These are phyloP conservation scores for Suricata suricatta DNA, from an alignment of 2,113 vertebrate species.

Conservation along the genomic window DNA sequence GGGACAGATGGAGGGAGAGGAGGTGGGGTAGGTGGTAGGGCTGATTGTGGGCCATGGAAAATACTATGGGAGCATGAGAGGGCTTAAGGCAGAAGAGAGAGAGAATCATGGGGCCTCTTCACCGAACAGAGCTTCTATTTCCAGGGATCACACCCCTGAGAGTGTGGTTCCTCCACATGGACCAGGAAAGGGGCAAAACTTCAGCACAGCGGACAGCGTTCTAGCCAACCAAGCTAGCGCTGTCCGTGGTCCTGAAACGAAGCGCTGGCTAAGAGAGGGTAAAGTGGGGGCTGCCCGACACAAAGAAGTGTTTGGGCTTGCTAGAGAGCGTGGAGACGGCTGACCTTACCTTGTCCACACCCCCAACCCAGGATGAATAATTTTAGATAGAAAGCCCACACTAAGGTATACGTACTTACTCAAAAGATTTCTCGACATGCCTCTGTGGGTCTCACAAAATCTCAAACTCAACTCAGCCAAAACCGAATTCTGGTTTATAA, in stretches of 20 bases:
- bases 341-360: background rate
- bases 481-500: background rate
- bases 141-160: background rate
- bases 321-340: background rate
- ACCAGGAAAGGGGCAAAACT: background rate
- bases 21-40: background rate
- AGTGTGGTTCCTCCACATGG: accelerated
- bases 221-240: constrained; percentile 64
- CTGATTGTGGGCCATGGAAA: background rate
- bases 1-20: background rate
- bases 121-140: background rate
- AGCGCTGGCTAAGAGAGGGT: accelerated
- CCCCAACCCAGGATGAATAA: constrained; percentile 78
- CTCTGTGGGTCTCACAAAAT: background rate
- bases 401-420: constrained; percentile 87
- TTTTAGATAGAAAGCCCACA: constrained; percentile 88
- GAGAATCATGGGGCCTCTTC: constrained; percentile 21
- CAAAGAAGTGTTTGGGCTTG: constrained; percentile 7
- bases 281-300: background rate
- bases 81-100: background rate
- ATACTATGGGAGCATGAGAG: background rate
- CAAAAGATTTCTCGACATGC: background rate
- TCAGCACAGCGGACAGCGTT: constrained; percentile 77
- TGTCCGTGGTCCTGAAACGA: constrained; percentile 86
- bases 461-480: background rate